phyloP scores from a whole-genome alignment of 2,797 vertebrate genomes.

The Micromesistius poutassou region DNA sequence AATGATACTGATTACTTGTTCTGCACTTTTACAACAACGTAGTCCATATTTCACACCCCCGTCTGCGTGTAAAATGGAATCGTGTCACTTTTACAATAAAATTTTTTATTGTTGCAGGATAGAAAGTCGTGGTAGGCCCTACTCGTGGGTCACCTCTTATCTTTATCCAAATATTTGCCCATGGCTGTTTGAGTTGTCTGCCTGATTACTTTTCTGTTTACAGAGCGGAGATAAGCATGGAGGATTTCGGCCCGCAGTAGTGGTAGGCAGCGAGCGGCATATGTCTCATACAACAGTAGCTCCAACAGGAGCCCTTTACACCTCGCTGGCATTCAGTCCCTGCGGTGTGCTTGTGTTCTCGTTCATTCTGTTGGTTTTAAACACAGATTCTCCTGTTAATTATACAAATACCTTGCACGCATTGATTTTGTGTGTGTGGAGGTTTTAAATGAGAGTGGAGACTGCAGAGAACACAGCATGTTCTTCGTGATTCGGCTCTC shows the following conservation, averaged over 20 bases:
- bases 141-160: constrained; percentile 56
- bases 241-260: constrained; percentile 22
- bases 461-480: background rate
- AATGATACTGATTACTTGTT: background rate
- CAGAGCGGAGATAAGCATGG: constrained; percentile 41
- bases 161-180: constrained; percentile 67
- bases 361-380: background rate
- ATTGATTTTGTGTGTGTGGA: background rate
- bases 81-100: background rate
- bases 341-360: background rate
- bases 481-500: background rate
- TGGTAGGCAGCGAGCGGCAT: background rate
- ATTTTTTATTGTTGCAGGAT: background rate
- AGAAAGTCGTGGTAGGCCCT: background rate
- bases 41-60: background rate
- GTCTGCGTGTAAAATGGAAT: background rate
- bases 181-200: constrained; percentile 44
- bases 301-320: constrained; percentile 10
- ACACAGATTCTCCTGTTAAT: background rate
- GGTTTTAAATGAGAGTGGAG: background rate
- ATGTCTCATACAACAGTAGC: constrained; percentile 10
- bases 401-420: background rate
- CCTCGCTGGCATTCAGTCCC: background rate
- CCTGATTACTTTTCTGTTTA: constrained; percentile 62
- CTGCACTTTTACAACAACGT: background rate